Base-by-base conservation (phyloP, 2,888 invertebrate genomes). In the Lutraria lutraria region DNA sequence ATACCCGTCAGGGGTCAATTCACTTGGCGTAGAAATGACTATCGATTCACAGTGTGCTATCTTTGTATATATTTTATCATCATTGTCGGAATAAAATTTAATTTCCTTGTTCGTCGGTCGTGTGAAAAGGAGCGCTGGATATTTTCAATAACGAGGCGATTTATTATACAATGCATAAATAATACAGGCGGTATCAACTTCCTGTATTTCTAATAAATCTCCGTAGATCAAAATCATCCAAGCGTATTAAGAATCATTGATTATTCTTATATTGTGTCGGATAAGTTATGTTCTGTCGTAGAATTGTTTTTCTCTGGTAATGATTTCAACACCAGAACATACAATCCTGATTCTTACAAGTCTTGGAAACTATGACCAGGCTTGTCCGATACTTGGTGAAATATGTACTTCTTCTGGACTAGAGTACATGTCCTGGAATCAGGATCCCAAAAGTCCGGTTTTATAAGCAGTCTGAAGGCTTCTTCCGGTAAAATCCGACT, bases 151-250 rank as follows among this genome's bases (percentile, higher is more conserved):
- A 68, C 25, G 25, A 25, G 25, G 25, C 63, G 10, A 68, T 68
- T 68, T 68, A 68, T 68, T 25, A 68, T 25, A 68, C 63, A 25
- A 68, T 4, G 25, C 21, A 68, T 68, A 25, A 21, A 68, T 68
- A 68, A 68, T 68, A 68, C 19, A 68, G 25, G 63, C 25, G 63
- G 25, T 68, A 68, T 25, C 63, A 25, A 10, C 63, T 68, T 68
- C 63, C 63, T n/a, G 63, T 68, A n/a, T n/a, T 68, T 68, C 25
- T 25, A 68, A 68, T 68, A 68, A 68, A 68, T 68, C 63, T 25
- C 13, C n/a, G 63, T 68, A 68, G 63, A 68, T 68, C 63, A 25
- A 25, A 25, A 25, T 0, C 25, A 68, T 68, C 8, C 63, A 68
- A 8, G 8, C 63, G 63, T 68, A 25, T 25, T 25, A 68, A 25